phyloP scores from a whole-genome alignment of 1,140 invertebrate genomes.

The Elysia chlorotica region DNA sequence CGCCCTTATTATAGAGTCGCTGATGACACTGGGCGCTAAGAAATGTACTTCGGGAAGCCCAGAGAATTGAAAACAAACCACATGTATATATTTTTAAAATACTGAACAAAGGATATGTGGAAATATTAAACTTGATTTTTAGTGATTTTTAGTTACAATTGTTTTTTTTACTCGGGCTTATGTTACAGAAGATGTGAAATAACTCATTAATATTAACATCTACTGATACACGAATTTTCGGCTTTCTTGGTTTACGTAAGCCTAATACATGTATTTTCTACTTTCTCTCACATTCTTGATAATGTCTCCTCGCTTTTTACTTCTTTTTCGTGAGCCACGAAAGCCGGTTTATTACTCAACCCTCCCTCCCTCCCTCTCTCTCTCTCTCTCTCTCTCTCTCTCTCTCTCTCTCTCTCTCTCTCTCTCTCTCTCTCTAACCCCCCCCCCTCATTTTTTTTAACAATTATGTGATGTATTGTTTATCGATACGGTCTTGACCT shows the following conservation, averaged over 20 bases:
- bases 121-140: no score
- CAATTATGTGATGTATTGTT: not conserved
- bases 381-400: no score
- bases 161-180: no score
- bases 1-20: no score
- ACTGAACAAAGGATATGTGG: no score
- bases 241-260: no score
- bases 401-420: not conserved
- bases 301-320: not conserved
- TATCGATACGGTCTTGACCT: not conserved
- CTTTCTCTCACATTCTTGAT: not conserved
- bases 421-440: not conserved
- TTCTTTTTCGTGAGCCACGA: not conserved
- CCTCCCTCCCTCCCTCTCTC: not conserved
- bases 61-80: no score
- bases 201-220: not conserved
- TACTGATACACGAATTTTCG: not conserved
- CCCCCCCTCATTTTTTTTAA: not conserved
- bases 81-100: no score
- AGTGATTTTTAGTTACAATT: no score
- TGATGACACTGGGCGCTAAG: no score
- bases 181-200: not conserved
- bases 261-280: not conserved
- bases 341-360: no score
- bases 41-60: no score